Evolutionary conservation across 2,113 vertebrate genomes (phyloP), one percentile per base, ranked within the genome.

Genomic region (Sinocyclocheilus rhinocerous): DNA sequence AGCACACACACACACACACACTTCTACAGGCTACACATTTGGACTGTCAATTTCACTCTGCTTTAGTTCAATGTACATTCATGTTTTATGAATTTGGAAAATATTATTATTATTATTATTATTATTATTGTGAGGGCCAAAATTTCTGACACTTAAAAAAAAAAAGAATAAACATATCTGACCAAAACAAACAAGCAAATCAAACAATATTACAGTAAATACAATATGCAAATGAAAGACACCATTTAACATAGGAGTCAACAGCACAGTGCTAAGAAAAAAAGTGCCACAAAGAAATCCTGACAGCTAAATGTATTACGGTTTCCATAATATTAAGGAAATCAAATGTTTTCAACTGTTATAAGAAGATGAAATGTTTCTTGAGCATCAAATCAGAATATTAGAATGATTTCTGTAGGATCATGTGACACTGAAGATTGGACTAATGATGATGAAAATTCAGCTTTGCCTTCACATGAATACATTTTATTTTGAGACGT

Each of bases 1-100:
- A 45, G 39, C 26, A 26, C 29, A 52, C 12, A 78, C 26, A 78
- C 22, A 82, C 12, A 79, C 26, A 79, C n/a, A 82, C 63, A 52
- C 79, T 59, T 48, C 4, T 81, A 20, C 61, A 81, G n/a, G 26
- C n/a, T 26, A 67, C 24, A 69, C 80, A 69, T 42, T 69, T 3
- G 3, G 7, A n/a, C 45, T 70, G 80, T 52, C 63, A 82, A 36
- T 82, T 82, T 63, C 61, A 70, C 45, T 52, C 63, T 20, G 63
- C 26, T 70, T 70, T 52, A 42, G 45, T 4, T 82, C 63, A 18
- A 39, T 24, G 55, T 24, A 61, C 6, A 80, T 33, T n/a, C 39
- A 24, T 24, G 24, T 78, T 57, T 57, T 12, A 22, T 57, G 26
- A 57, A 18, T 78, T 78, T 36, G 16, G 4, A 13, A 16, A 29